phyloP scores from a whole-genome alignment of 2,113 vertebrate genomes.

The Raja brachyura region DNA sequence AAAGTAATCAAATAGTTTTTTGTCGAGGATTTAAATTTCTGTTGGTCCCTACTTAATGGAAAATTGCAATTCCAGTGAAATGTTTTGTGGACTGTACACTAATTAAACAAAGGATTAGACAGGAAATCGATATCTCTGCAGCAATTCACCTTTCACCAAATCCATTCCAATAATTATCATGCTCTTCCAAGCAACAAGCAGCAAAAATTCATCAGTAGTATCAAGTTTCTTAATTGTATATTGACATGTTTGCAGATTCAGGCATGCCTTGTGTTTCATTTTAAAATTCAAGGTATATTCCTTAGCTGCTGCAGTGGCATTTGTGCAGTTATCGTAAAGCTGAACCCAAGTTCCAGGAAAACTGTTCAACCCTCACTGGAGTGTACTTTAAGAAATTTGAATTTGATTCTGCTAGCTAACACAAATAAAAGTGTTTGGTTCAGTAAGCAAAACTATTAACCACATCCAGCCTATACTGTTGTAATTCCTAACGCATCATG shows the following conservation, averaged over 20 bases:
- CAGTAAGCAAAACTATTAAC: neutral
- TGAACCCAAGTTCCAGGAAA: slow-evolving; percentile 5
- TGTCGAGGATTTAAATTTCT: neutral
- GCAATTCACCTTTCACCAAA: neutral
- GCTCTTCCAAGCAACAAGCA: neutral
- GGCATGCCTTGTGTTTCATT: neutral
- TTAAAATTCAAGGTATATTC: neutral
- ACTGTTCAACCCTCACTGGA: neutral
- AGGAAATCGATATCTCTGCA: neutral
- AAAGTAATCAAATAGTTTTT: neutral
- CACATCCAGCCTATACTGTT: neutral
- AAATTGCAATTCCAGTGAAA: neutral
- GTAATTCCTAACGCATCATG: neutral
- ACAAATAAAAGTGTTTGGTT: neutral
- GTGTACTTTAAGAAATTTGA: neutral
- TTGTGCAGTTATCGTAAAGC: neutral
- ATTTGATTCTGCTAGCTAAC: neutral
- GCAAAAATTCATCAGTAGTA: neutral
- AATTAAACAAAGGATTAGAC: neutral
- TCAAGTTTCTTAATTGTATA: neutral
- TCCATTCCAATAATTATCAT: neutral
- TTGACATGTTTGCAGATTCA: neutral
- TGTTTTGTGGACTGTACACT: neutral
- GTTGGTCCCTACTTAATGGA: neutral
- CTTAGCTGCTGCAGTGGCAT: neutral